Evolutionary conservation across 2,797 vertebrate species (phyloP), one percentile per base, ranked within the genome.

Genomic region (Arctocebus calabarensis): DNA sequence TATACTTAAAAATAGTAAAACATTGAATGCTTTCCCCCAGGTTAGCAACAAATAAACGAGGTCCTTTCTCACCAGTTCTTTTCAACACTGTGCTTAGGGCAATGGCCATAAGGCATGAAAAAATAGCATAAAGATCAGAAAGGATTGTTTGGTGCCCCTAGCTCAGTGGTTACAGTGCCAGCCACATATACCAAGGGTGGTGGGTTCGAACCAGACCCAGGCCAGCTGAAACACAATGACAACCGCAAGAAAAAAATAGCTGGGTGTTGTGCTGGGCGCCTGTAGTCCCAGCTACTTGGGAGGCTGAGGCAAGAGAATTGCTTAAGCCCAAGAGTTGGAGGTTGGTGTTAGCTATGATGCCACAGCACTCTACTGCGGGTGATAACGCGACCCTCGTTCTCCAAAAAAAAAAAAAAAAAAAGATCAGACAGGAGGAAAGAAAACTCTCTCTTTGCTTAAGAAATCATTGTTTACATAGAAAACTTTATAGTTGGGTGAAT

Each of bases 371-470:
- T 48, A 48, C 45, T 11, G 16, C 16, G 48, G 14, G 48, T 14
- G 14, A 52, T 14, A 52, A 52, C 16, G 14, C 4, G 4, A 52
- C 14, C 16, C 48, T 52, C 14, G 16, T 3, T 52, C 48, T 13
- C 45, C 45, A 16, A 16, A 48, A 48, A 48, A 48, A 48, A 48
- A 48, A 48, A 48, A 48, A 48, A 48, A 48, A 48, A 37, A 71
- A 79, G 77, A 55, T 29, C 14, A 95, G 87, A 87, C 78, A 40
- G 57, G 17, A 95, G 94, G 43, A 90, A 94, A 64, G 27, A 88
- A 90, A 92, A 92, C 11, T 81, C 25, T 37, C 74, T 66, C 16
- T 68, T 68, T 94, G 75, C 37, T 40, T 84, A 70, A 34, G 11
- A 84, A 27, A 84, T 43, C 34, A 83, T 64, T 48, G 75, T 83